Base-by-base conservation (phyloP, 1,140 invertebrate species). In the Holotrichia oblita region DNA sequence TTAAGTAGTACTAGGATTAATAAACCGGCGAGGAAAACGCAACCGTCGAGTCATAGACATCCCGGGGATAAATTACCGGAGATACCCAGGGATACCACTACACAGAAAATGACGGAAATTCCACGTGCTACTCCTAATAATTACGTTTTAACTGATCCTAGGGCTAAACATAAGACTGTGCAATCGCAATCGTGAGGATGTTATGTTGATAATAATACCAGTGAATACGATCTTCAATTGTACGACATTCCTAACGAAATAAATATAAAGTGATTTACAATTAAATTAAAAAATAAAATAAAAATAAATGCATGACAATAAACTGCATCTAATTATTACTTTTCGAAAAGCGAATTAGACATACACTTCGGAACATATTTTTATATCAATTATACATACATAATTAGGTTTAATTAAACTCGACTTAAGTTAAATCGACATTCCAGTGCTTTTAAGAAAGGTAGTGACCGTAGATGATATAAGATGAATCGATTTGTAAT, bases 11-110 rank as follows among this genome's bases (percentile, higher is more conserved):
- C 88, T 17, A 90, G 88, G 80, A 90, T 89, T 78, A 86, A 89
- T 14, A 93, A 92, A 81, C 86, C 89, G 4, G 86, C 87, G 10
- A 87, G 90, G 24, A 92, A 90, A 81, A 83, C 87, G 0, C 86
- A 87, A 6, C 87, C 88, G 6, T 89, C 89, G 41, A 90, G 89
- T 73, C 90, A 92, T 81, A 88, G 90, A 79, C 90, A 92, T 86
- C 90, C 91, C 6, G 89, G 90, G 61, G 90, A 92, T 81, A 90
- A 89, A 81, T 82, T 90, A 74, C 89, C 89, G 17, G 86, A 87
- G 44, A 85, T 87, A 27, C 86, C 86, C 14, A 27, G 78, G 12
- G 61, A 81, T n/a, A n/a, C n/a, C n/a, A n/a, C n/a, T n/a, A n/a
- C n/a, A n/a, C n/a, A n/a, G 34, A 76, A 79, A 42, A 34, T 79